Evolutionary conservation across 2,113 vertebrate species (phyloP), one percentile per base, ranked within the genome.

Genomic region (Pseudorasbora parva): DNA sequence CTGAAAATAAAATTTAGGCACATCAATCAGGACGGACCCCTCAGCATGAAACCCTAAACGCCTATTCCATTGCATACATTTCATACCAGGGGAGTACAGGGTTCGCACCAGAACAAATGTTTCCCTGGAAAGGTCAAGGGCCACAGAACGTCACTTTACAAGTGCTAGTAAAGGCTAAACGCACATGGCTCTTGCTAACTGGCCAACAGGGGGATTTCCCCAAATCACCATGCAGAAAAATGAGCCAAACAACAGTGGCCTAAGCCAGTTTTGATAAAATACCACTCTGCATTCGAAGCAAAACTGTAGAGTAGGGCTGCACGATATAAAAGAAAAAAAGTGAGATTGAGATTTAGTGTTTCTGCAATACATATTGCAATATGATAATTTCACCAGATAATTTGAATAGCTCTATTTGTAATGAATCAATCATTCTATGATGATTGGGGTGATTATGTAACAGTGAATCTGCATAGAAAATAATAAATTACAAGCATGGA

Each of bases 21-120:
- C 93, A 94, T 94, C 93, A 94, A 94, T 94, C 92, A 94, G 90
- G 83, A 83, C 88, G 76, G 89, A 87, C 89, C 87, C 86, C 89
- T 88, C 82, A 66, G 85, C 89, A 85, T 92, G 94, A 93, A 94
- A 95, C 90, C 88, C 93, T 92, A 93, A 92, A 92, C 92, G 91
- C 73, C 88, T 85, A 78, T 89, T 90, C 89, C 89, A 87, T 82
- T 87, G 91, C 93, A 91, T 92, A 90, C 91, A 92, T 77, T 78
- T 87, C 93, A 94, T 94, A 92, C 93, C 94, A 91, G 90, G 86
- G 90, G 86, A 88, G 88, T 91, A 86, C 86, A 88, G 87, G 90
- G 87, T 77, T 83, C 62, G 49, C 75, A 71, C 43, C 91, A 93
- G 92, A 95, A 94, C 94, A 95, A 94, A 94, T 94, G 93, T 90